phyloP scores from a whole-genome alignment of 2,888 invertebrate genomes.

The Chesias legatella region DNA sequence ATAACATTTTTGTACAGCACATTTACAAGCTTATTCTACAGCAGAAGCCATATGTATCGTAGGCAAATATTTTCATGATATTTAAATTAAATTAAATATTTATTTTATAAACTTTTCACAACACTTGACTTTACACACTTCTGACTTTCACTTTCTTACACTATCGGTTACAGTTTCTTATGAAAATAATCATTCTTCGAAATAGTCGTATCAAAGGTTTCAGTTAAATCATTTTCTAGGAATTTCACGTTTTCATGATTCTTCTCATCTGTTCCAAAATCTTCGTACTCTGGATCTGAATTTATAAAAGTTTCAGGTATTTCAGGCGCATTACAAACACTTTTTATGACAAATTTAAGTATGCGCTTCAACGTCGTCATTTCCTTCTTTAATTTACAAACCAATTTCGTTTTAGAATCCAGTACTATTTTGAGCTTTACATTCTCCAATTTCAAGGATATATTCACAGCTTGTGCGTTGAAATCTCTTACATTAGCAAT shows the following conservation, averaged over 20 bases:
- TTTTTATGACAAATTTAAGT: slow-evolving; percentile 53
- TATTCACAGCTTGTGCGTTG: slow-evolving; percentile 44
- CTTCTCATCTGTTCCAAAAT: slow-evolving; percentile 49
- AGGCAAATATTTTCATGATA: no score
- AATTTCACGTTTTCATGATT: slow-evolving; percentile 36
- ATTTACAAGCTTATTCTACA: no score
- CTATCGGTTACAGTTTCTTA: slow-evolving; percentile 18
- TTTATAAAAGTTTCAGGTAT: slow-evolving; percentile 28
- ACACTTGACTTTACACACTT: not conserved
- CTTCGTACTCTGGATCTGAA: slow-evolving; percentile 51
- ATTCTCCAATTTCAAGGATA: slow-evolving; percentile 56
- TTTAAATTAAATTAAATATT: not conserved
- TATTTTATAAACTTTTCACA: slow-evolving; percentile 14
- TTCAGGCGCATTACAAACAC: slow-evolving; percentile 38
- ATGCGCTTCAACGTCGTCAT: slow-evolving; percentile 47
- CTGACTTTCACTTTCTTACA: not conserved
- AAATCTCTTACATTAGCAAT: slow-evolving; percentile 45
- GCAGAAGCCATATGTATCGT: no score
- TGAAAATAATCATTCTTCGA: slow-evolving; percentile 37
- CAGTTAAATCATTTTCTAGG: slow-evolving; percentile 26
- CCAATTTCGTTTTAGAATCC: slow-evolving; percentile 50
- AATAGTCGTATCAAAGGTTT: slow-evolving; percentile 43
- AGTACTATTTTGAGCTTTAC: slow-evolving; percentile 55
- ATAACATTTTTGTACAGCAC: no score
- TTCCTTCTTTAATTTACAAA: slow-evolving; percentile 54